phyloP scores from a whole-genome alignment of 1,140 invertebrate species.

The Ips typographus region DNA sequence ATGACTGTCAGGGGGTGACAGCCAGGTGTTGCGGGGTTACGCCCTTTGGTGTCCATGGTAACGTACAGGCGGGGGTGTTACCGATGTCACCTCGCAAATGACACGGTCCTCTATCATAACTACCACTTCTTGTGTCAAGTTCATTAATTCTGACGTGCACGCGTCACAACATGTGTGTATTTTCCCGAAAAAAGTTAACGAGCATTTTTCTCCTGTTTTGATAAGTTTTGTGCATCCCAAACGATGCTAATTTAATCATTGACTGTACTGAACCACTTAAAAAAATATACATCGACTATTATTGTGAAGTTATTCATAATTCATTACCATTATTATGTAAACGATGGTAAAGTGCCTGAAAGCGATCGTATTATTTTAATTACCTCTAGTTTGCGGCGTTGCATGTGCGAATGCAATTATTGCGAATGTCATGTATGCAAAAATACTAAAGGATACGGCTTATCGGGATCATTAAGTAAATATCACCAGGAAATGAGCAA shows the following conservation, averaged over 20 bases:
- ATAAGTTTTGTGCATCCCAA: no score
- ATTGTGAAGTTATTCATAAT: not conserved
- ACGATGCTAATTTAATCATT: no score
- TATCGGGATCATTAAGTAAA: conserved; percentile 27
- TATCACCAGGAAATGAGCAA: conserved; percentile 20
- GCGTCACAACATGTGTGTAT: conserved; percentile 48
- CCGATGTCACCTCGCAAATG: conserved; percentile 42
- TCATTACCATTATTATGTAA: conserved; percentile 16
- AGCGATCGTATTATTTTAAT: conserved; percentile 24
- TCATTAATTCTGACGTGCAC: conserved; percentile 51
- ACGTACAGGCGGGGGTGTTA: conserved; percentile 45
- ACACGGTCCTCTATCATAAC: conserved; percentile 43
- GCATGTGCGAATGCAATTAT: conserved; percentile 23
- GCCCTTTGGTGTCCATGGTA: conserved; percentile 46
- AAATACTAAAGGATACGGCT: conserved; percentile 24
- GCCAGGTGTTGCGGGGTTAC: conserved; percentile 44
- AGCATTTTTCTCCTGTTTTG: not conserved
- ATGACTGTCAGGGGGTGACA: conserved; percentile 40
- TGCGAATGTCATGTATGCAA: conserved; percentile 16
- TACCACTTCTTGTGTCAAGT: conserved; percentile 46
- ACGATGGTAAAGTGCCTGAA: conserved; percentile 20
- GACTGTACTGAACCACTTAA: no score
- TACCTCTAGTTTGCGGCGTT: conserved; percentile 17
- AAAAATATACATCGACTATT: no score
- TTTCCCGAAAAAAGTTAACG: conserved; percentile 28